Base-by-base conservation (phyloP, 2,113 vertebrate species). In the Pterophyllum scalare region DNA sequence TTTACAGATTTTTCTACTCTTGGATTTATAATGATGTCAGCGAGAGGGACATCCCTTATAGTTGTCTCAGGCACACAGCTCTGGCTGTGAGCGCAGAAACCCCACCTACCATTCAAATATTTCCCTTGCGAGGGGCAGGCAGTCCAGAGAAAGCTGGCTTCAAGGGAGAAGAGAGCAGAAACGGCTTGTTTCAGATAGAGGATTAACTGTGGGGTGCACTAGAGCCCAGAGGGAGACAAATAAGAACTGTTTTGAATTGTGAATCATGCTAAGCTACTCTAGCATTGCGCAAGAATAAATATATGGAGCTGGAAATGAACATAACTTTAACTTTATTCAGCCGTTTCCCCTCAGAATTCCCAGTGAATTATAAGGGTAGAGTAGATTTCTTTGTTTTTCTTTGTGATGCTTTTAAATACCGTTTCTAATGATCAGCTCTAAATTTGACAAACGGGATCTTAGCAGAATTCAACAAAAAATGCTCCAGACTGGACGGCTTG, bases 51-150 rank as follows among this genome's bases (percentile, higher is more conserved):
- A 52, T 52, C 43, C 65, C 43, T 52, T 52, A 52, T 8, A 52
- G 65, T 72, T 46, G 40, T 72, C 26, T 72, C 46, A 54, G 67
- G 46, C 46, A 54, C 46, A 72, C 43, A 52, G 65, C 65, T 72
- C 17, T 52, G 65, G 31, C 65, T 52, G 65, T 52, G 43, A 52
- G 43, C 43, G 31, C 49, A 72, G 65, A 72, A 72, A 49, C 43
- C 43, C 65, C 26, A 52, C 65, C 65, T 52, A 52, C 65, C 31
- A 31, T 8, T 70, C 65, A 70, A 52, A 72, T 72, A 52, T 72
- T 52, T 52, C 52, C 9, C 17, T 24, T 46, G 43, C 7, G 1
- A 31, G 0, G 43, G 43, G 10, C 65, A 72, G 26, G 7, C 19
- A 31, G 64, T 70, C 65, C 2, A 2, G 24, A 52, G 43, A 52